Percentiles rank a stretch among this genome's conserved stretches.
These are phyloP conservation scores for Hydrozoanthus tunicans DNA, from an alignment of 64 coral and sea anemone species.

Conservation along the genomic window DNA sequence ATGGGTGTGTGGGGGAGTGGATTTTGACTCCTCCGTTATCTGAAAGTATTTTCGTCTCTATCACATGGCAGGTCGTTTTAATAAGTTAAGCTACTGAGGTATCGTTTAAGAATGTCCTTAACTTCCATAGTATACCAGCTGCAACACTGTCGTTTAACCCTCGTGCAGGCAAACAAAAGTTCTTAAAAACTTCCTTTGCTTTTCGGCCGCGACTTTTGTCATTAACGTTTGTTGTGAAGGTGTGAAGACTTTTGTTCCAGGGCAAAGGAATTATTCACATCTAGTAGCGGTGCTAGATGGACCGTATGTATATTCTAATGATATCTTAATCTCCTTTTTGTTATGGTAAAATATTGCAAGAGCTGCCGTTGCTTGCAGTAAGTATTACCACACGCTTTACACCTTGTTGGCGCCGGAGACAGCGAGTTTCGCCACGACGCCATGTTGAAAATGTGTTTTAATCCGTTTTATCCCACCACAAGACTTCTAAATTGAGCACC, in stretches of 20 bases:
- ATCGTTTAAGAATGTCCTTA: not conserved
- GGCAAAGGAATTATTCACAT: slow-evolving; percentile 8
- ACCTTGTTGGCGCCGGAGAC: slow-evolving; percentile 87
- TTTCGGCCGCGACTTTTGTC: slow-evolving; percentile 27
- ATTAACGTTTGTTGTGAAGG: slow-evolving; percentile 12
- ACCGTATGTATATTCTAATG: slow-evolving; percentile 46
- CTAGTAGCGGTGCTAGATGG: not conserved
- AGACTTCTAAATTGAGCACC: slow-evolving; percentile 63
- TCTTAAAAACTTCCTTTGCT: slow-evolving; percentile 32
- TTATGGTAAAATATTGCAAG: slow-evolving; percentile 50
- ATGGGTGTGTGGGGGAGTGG: slow-evolving; percentile 20
- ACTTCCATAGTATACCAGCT: not conserved
- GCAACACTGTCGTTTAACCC: not conserved
- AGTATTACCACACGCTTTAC: slow-evolving; percentile 57
- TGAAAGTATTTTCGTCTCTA: not conserved
- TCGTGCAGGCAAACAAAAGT: slow-evolving; percentile 24
- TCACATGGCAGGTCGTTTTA: not conserved
- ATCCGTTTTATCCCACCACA: slow-evolving; percentile 65
- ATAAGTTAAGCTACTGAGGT: not conserved
- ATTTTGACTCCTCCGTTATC: not conserved
- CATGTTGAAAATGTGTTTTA: slow-evolving; percentile 91
- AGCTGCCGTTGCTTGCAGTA: slow-evolving; percentile 33
- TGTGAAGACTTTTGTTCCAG: slow-evolving; percentile 39
- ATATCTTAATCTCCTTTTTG: slow-evolving; percentile 52
- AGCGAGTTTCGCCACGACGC: slow-evolving; percentile 61